Evolutionary conservation across 2,113 vertebrate species (phyloP), one percentile per base, ranked within the genome.

Genomic region (Clarias gariepinus): DNA sequence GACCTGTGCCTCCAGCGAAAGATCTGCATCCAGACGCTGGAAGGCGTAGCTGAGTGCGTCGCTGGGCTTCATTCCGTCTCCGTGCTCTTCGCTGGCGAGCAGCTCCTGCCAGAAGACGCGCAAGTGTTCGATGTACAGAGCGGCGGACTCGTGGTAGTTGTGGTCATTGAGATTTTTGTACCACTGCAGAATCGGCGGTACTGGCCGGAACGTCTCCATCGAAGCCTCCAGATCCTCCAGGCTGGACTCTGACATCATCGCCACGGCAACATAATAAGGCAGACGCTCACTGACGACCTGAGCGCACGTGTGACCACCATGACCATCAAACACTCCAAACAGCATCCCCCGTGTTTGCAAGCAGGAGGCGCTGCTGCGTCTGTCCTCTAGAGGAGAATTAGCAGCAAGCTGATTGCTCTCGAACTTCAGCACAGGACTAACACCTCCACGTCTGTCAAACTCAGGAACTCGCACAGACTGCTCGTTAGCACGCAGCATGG

Each of bases 81-180:
- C 95, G 0, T 95, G 86, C 23, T 98, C 97, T 41, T 96, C 93
- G n/a, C 81, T 92, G 55, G 96, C 95, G 79, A 99, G 91, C 73
- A 99, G 88, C 63, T 98, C 97, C 84, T 99, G 98, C 98, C 98
- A 99, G 93, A 97, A 99, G 55, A 98, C 96, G 0, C 98, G 94
- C 41, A 99, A 97, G 89, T 96, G 97, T 52, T 98, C 94, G 3
- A 96, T 94, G 57, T 98, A 98, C 0, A 96, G 93, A 0, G 97
- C 95, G 0, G 96, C 93, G 19, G 96, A 94, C 79, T 98, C 96
- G 0, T 91, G 95, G 86, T 96, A 96, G 87, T 93, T 95, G 25
- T 95, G 93, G 36, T 98, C 95, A 0, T 92, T 91, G 1, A 95
- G 96, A 79, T 97, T 96, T 90, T 95, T 97, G 92, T 98, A 94